A percentile compares a stretch with the other conserved stretches of the same genome.
Evolutionary conservation across 2,888 invertebrate species (phyloP).

Genomic region (Furcula furcula): DNA sequence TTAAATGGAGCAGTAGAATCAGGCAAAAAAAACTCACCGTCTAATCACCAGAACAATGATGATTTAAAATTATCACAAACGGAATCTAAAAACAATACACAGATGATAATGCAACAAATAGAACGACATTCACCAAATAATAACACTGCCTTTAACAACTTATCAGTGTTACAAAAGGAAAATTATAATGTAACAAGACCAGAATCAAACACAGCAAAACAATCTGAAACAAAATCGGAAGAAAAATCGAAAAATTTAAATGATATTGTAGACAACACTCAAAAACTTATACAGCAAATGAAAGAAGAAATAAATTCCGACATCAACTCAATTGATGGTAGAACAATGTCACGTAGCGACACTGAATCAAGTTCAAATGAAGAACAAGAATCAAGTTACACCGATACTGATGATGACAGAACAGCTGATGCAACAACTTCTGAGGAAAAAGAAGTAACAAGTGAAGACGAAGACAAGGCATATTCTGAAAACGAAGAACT

Average conservation of each 20-base stretch:
- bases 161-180: not conserved
- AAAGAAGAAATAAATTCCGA: constrained; percentile 84
- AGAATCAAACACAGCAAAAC: constrained; percentile 4
- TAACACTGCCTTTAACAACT: not conserved
- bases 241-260: constrained; percentile 64
- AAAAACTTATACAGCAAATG: constrained; percentile 84
- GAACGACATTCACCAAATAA: not conserved
- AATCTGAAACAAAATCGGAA: constrained; percentile 21
- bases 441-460: constrained; percentile 55
- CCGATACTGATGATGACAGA: constrained; percentile 61
- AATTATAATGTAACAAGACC: not conserved
- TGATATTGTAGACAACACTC: constrained; percentile 83
- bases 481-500: constrained; percentile 10
- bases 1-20: not conserved
- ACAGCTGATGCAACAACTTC: constrained; percentile 55
- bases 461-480: constrained; percentile 28
- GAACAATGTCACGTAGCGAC: constrained; percentile 72
- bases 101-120: not conserved
- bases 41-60: not conserved
- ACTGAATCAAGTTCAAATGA: constrained; percentile 68
- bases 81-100: not conserved
- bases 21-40: no score
- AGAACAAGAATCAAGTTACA: constrained; percentile 62
- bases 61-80: not conserved
- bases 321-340: constrained; percentile 75